phyloP scores from a whole-genome alignment of 2,113 vertebrate species.

The Scopus umbretta region DNA sequence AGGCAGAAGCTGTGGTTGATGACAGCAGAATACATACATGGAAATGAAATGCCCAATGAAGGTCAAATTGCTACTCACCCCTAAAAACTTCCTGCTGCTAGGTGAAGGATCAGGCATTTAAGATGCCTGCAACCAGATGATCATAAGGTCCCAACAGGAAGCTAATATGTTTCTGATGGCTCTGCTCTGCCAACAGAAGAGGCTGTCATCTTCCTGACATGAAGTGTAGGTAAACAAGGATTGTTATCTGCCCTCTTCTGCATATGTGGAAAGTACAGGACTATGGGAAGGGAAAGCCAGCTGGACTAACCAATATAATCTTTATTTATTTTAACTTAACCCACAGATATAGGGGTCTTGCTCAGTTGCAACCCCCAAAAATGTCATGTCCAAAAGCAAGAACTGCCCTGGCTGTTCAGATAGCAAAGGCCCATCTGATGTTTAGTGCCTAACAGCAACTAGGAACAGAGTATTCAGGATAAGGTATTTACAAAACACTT shows the following conservation, averaged over 20 bases:
- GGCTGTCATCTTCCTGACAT: not conserved
- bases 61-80: not conserved
- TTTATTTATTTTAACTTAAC: not conserved
- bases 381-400: not conserved
- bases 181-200: not conserved
- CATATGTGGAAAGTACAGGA: not conserved
- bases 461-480: not conserved
- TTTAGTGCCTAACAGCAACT: not conserved
- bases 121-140: not conserved
- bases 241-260: not conserved
- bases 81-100: not conserved
- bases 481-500: not conserved
- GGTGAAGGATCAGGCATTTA: not conserved
- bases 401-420: not conserved
- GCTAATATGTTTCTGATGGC: not conserved
- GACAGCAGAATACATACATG: not conserved
- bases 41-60: not conserved
- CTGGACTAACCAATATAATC: not conserved
- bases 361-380: not conserved
- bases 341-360: rapidly evolving
- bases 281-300: not conserved
- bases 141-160: not conserved
- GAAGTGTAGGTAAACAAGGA: not conserved
- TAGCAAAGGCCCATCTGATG: not conserved
- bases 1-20: not conserved